phyloP scores from a whole-genome alignment of 2,888 invertebrate genomes.

The Cremastinae sp. region DNA sequence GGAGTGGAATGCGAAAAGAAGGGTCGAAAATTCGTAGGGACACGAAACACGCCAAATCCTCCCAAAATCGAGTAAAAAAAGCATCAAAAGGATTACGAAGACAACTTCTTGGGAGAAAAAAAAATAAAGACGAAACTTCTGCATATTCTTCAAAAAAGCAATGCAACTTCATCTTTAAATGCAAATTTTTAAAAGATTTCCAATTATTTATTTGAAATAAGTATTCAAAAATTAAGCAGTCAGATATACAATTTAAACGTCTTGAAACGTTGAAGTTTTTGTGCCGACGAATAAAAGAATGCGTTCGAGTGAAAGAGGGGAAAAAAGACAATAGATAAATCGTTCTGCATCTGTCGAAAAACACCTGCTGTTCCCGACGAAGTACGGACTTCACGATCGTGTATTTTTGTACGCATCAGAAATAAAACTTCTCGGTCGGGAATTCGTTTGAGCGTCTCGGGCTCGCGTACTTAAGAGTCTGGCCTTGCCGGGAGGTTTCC shows the following conservation, averaged over 20 bases:
- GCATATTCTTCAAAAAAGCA: no score
- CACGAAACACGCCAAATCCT: slow-evolving; percentile 36
- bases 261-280: not conserved
- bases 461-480: slow-evolving; percentile 28
- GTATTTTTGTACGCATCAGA: no score
- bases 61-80: slow-evolving; percentile 5
- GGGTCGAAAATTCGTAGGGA: slow-evolving; percentile 63
- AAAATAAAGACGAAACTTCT: no score
- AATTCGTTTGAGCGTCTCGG: slow-evolving; percentile 44
- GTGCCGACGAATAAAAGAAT: slow-evolving; percentile 12
- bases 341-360: slow-evolving; percentile 57
- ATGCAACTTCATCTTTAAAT: no score
- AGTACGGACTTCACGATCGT: slow-evolving; percentile 11
- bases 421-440: slow-evolving; percentile 32
- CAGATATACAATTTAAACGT: no score
- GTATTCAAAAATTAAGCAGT: not conserved
- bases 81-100: not conserved
- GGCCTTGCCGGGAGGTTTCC: slow-evolving; percentile 55
- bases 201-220: no score
- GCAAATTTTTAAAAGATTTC: no score
- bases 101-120: no score
- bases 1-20: slow-evolving; percentile 58
- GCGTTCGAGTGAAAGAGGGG: slow-evolving; percentile 28
- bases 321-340: slow-evolving; percentile 2
- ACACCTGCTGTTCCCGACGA: slow-evolving; percentile 52